Percentiles rank a stretch among this genome's conserved stretches.
Evolutionary conservation across 2,888 invertebrate genomes (phyloP).

Genomic region (Hylaea fasciaria): DNA sequence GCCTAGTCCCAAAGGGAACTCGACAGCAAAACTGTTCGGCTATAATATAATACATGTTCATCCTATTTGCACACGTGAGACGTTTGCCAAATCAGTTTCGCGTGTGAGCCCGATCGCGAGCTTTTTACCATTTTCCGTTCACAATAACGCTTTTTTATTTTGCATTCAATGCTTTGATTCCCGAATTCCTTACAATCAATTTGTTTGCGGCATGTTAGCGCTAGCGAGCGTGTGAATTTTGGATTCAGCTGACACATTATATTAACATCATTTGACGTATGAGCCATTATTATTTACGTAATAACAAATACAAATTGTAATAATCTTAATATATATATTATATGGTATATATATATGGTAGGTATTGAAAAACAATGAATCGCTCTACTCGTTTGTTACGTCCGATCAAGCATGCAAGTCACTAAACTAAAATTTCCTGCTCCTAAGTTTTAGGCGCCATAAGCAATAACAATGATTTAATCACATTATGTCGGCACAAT

Average conservation of each 20-base stretch:
- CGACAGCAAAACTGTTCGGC: not conserved
- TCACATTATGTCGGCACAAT: slow-evolving; percentile 22
- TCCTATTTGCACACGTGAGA: slow-evolving; percentile 67
- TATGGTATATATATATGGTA: too few relatives aligned
- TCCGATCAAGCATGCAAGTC: not conserved
- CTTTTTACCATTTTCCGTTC: slow-evolving; percentile 62
- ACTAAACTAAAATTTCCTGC: slow-evolving; percentile 7
- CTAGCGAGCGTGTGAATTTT: slow-evolving; percentile 29
- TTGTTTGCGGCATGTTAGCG: slow-evolving; percentile 20
- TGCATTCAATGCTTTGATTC: slow-evolving; percentile 33
- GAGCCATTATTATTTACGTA: too few relatives aligned
- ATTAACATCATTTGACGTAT: too few relatives aligned
- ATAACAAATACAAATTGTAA: too few relatives aligned
- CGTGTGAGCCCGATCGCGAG: slow-evolving; percentile 73
- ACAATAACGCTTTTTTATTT: slow-evolving; percentile 54
- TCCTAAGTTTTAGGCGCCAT: slow-evolving; percentile 16
- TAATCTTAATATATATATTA: too few relatives aligned
- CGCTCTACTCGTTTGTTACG: not conserved
- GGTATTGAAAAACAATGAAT: not conserved
- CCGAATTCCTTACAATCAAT: slow-evolving; percentile 35
- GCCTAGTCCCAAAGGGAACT: too few relatives aligned
- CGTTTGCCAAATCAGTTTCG: slow-evolving; percentile 62
- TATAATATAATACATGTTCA: slow-evolving; percentile 39
- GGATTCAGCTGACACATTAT: not conserved
- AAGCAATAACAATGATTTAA: slow-evolving; percentile 13